A percentile compares a stretch with the other conserved stretches of the same genome.
Conservation (phyloP, 2,797 vertebrate genomes). For the Lophura swinhoii region DNA sequence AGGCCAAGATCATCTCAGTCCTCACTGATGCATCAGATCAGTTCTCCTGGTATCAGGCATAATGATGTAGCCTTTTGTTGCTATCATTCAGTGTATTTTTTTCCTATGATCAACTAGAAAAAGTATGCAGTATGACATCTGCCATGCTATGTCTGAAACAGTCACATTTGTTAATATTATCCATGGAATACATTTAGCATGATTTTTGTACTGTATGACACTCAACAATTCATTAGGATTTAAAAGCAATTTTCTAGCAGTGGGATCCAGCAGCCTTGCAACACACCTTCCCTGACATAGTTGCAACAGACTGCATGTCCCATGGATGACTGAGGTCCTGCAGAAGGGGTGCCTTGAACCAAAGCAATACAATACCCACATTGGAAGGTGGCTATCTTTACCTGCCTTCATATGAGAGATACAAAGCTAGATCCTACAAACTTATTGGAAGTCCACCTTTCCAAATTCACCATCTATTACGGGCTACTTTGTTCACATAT, state of each 20-base stretch:
- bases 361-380: slow-evolving; percentile 83
- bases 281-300: slow-evolving; percentile 88
- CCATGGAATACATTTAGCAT: not conserved
- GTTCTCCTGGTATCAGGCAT: slow-evolving; percentile 88
- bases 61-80: not conserved
- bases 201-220: accelerated
- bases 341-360: slow-evolving; percentile 86
- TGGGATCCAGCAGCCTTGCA: slow-evolving; percentile 84
- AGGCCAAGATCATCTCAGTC: slow-evolving; percentile 88
- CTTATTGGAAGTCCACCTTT: not conserved
- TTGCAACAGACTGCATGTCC: slow-evolving; percentile 79
- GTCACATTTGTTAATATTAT: not conserved
- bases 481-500: not conserved
- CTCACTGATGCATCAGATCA: slow-evolving; percentile 86
- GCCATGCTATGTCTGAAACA: not conserved
- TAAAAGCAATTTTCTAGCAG: slow-evolving; percentile 60
- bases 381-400: slow-evolving; percentile 85
- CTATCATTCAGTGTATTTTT: not conserved
- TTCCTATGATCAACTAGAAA: not conserved
- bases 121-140: not conserved
- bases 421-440: not conserved
- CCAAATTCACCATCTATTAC: not conserved
- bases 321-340: slow-evolving; percentile 81
- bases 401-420: not conserved
- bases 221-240: not conserved